phyloP scores from a whole-genome alignment of 2,888 invertebrate species.

The Thera obeliscata region DNA sequence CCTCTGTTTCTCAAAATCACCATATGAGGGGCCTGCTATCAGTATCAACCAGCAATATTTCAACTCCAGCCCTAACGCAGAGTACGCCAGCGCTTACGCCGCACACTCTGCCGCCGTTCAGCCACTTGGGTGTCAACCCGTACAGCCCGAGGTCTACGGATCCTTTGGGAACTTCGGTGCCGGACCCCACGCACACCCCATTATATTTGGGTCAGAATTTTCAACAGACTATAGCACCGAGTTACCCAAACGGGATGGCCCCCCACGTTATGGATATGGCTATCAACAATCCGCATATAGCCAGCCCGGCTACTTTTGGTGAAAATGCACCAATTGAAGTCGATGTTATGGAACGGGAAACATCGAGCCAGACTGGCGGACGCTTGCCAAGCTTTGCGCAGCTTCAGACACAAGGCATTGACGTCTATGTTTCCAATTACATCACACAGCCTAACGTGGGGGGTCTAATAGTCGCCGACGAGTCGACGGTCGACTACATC shows the following conservation, averaged over 20 bases:
- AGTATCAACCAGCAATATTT: constrained; percentile 89
- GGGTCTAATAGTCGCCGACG: constrained; percentile 86
- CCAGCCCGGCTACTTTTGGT: constrained; percentile 94
- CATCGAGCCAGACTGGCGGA: constrained; percentile 70
- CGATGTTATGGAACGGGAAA: constrained; percentile 79
- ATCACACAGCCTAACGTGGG: constrained; percentile 90
- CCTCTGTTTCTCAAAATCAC: constrained; percentile 94
- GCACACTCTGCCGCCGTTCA: constrained; percentile 84
- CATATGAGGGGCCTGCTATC: constrained; percentile 96
- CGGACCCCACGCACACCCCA: constrained; percentile 85
- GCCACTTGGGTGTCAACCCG: constrained; percentile 85
- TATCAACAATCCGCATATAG: constrained; percentile 87
- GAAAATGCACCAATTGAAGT: constrained; percentile 81
- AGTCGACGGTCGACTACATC: constrained; percentile 80
- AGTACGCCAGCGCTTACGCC: constrained; percentile 83
- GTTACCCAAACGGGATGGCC: constrained; percentile 94
- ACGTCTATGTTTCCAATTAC: constrained; percentile 84
- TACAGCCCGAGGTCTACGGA: constrained; percentile 85
- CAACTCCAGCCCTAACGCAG: constrained; percentile 83
- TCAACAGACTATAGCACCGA: constrained; percentile 86
- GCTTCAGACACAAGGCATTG: constrained; percentile 84
- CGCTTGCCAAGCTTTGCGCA: constrained; percentile 88
- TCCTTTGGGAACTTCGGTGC: constrained; percentile 84
- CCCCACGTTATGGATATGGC: constrained; percentile 92
- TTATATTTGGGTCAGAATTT: constrained; percentile 86